Base-by-base conservation (phyloP, 2,797 vertebrate genomes). In the Simalia tracyae region DNA sequence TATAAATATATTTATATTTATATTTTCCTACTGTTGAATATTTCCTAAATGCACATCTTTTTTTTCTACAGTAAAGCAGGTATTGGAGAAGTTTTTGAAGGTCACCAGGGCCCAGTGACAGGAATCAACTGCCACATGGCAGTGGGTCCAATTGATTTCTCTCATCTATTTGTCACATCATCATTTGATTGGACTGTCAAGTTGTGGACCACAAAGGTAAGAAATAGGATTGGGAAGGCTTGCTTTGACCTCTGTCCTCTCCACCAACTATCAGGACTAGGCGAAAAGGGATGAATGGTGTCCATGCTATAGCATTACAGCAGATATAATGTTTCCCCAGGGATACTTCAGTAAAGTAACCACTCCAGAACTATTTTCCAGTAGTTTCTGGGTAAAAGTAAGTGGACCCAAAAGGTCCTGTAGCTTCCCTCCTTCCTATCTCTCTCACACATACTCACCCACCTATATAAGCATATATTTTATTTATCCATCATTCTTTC, bases 171-270 rank as follows among this genome's bases (percentile, higher is more conserved):
- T 95, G 98, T 99, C 96, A 99, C 99, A 1, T 99, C 99, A 1
- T 99, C 99, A 3, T 99, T 99, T 92, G 99, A 99, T 97, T 99
- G 99, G 99, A 99, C 99, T 28, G 98, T 99, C 96, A 99, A 99
- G 96, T 96, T 99, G 92, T 99, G 99, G 99, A 99, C 98, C 95
- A 99, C 99, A 91, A 99, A 99, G 99, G 99, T 99, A 97, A 97
- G 97, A 88, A 2, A 0, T 88, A n/a, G n/a, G 5, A 3, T 54
- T 61, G 4, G n/a, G 66, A 42, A 86, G 60, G 11, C 9, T 84
- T 84, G 12, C 91, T 72, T 89, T n/a, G 22, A 28, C 17, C 5
- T 86, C 31, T 90, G 14, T 61, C 31, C 50, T 64, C 87, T n/a
- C 14, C 4, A 19, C 8, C 24, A 12, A 81, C 9, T 22, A 5